Base-by-base conservation (phyloP, 37 sponge, comb jelly and placozoan species). In the Oscarella lobularis region DNA sequence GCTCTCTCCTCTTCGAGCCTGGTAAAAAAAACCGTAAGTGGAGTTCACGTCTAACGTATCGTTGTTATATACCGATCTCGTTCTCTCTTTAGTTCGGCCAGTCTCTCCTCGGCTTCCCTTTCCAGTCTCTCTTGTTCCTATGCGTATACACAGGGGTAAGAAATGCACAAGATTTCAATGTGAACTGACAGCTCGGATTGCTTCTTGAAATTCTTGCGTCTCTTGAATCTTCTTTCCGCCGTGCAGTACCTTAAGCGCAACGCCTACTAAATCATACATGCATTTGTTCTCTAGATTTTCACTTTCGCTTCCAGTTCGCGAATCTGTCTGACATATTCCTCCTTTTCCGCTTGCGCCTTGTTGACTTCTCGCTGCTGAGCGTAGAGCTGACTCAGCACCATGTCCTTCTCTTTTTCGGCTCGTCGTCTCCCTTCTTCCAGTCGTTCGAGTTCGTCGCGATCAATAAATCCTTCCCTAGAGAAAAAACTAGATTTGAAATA, bases 121-220 rank as follows among this genome's bases (percentile, higher is more conserved):
- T 75, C 14, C 34, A 84, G 66, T 34, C 81, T 37, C 31, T 39
- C 76, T 41, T 80, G 80, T 31, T 84, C 85, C 81, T 84, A 67
- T 1, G 66, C 33, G n/a, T n/a, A n/a, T n/a, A n/a, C n/a, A n/a
- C n/a, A n/a, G n/a, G n/a, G n/a, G n/a, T n/a, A n/a, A n/a, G n/a
- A n/a, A n/a, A n/a, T n/a, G n/a, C n/a, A n/a, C n/a, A n/a, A n/a
- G n/a, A n/a, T n/a, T n/a, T n/a, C n/a, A n/a, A n/a, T n/a, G n/a
- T n/a, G n/a, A 41, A 37, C 41, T 41, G 33, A 76, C 77, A 34
- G n/a, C 48, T 39, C 36, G 3, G 9, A 78, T 54, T 33, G 79
- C 79, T 78, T 74, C 35, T 31, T 67, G 69, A 67, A 78, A 78
- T 54, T 78, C 79, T 2, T 68, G 79, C 39, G 71, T 75, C 39